These are phyloP conservation scores for Eustalomyia histrio DNA, from an alignment of 2,888 invertebrate species.

Conservation along the genomic window DNA sequence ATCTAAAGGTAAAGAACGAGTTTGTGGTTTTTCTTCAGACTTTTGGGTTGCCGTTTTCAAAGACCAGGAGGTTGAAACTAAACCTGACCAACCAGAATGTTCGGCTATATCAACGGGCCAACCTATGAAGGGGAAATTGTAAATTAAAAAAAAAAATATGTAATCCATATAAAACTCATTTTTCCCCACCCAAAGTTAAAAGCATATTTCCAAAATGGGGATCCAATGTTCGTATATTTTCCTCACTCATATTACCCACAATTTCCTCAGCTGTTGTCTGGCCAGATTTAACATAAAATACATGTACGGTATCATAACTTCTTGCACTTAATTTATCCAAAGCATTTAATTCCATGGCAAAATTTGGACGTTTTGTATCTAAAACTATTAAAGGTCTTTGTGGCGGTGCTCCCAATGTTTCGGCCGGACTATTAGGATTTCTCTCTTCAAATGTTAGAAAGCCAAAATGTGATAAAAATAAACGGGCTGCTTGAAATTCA, in stretches of 20 bases:
- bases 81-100: slow-evolving; percentile 97
- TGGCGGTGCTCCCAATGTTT: slow-evolving; percentile 72
- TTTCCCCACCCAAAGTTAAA: slow-evolving; percentile 83
- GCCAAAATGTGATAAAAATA: slow-evolving; percentile 97
- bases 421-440: slow-evolving; percentile 76
- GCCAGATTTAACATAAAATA: slow-evolving; percentile 95
- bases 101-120: slow-evolving; percentile 91
- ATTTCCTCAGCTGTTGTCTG: slow-evolving; percentile 90
- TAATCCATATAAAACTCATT: neutral
- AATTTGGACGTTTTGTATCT: slow-evolving; percentile 81
- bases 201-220: slow-evolving; percentile 83
- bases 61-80: slow-evolving; percentile 92
- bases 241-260: slow-evolving; percentile 80
- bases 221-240: slow-evolving; percentile 77
- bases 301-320: slow-evolving; percentile 94
- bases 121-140: slow-evolving; percentile 80
- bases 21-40: slow-evolving; percentile 48
- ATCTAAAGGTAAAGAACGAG: slow-evolving; percentile 78
- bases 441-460: slow-evolving; percentile 85
- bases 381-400: slow-evolving; percentile 77
- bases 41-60: slow-evolving; percentile 75
- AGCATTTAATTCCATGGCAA: slow-evolving; percentile 88
- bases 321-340: slow-evolving; percentile 93
- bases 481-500: slow-evolving; percentile 96
- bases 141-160: neutral